Base-by-base conservation (phyloP, 1,140 invertebrate genomes). In the Drosophila ironensis region DNA sequence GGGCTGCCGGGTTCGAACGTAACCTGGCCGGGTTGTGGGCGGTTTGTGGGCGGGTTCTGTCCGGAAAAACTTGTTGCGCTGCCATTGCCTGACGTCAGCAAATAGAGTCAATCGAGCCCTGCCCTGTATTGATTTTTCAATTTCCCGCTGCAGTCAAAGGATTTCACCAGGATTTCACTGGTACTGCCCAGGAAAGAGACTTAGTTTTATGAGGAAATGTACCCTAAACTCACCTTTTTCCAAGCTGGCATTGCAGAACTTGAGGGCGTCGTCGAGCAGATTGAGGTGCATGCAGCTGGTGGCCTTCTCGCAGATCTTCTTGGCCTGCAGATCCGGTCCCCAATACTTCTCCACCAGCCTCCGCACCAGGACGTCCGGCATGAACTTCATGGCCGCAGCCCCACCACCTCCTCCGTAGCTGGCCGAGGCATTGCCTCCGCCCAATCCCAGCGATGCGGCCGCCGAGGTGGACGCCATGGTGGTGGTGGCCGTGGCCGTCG, bases 281-380 rank as follows among this genome's bases (percentile, higher is more conserved):
- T 93, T 92, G 66, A 91, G 87, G 56, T 92, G 91, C 88, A 95
- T 92, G 44, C 93, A 91, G 12, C 90, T 90, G 84, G 94, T 93
- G 60, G 93, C 94, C 87, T 93, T 91, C 52, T 93, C 91, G 80
- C 93, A 92, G 35, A 94, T 91, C 60, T 91, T 90, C 33, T 92
- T 92, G 7, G 94, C 93, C 60, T 92, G 91, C 59, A 93, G 80
- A 63, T 94, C 92, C 14, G 91, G 80, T 0, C 92, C 91, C 93
- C 94, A 95, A 92, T 93, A 95, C 87, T 94, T 95, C 63, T 94
- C 93, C 25, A 94, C 91, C 27, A 95, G 82, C 16, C 92, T 90
- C 0, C 92, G 91, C 20, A 95, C 91, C 1, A 95, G 82, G 12
- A 95, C 93, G 72, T 95, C 95, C 0, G 92, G 92, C 87, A 94